These are phyloP conservation scores for Daubentonia madagascariensis DNA, from an alignment of 2,113 vertebrate genomes.

Conservation along the genomic window DNA sequence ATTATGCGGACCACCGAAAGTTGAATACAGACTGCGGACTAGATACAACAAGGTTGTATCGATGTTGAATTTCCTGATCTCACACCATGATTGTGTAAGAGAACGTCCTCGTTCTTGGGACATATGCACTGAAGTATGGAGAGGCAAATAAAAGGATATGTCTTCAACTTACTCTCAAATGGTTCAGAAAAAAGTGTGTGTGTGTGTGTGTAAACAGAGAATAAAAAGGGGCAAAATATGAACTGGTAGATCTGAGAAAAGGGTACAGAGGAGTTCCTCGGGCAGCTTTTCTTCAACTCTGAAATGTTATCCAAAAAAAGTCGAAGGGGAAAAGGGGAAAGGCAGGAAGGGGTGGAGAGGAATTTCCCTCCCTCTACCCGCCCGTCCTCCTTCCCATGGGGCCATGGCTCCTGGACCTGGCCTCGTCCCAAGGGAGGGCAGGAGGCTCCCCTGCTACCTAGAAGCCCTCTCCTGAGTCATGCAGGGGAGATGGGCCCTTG, in stretches of 20 bases:
- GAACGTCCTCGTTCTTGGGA: neutral
- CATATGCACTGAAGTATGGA: neutral
- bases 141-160: neutral
- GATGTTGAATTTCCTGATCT: neutral
- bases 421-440: neutral
- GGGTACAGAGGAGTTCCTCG: neutral
- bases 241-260: neutral
- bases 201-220: accelerated
- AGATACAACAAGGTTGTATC: neutral
- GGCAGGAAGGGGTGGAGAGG: neutral
- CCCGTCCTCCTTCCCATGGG: too few species aligned
- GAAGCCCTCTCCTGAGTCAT: neutral
- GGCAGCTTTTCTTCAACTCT: neutral
- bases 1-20: neutral
- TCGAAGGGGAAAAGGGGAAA: neutral
- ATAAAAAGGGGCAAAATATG: neutral
- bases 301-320: neutral
- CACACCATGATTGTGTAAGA: accelerated
- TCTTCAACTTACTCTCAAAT: neutral
- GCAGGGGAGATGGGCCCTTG: neutral
- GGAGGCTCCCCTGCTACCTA: neutral
- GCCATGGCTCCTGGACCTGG: neutral
- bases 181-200: neutral
- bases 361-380: too few species aligned
- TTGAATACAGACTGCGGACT: neutral